Evolutionary conservation across 2,797 vertebrate genomes (phyloP), one percentile per base, ranked within the genome.

Genomic region (Lerista edwardsae): DNA sequence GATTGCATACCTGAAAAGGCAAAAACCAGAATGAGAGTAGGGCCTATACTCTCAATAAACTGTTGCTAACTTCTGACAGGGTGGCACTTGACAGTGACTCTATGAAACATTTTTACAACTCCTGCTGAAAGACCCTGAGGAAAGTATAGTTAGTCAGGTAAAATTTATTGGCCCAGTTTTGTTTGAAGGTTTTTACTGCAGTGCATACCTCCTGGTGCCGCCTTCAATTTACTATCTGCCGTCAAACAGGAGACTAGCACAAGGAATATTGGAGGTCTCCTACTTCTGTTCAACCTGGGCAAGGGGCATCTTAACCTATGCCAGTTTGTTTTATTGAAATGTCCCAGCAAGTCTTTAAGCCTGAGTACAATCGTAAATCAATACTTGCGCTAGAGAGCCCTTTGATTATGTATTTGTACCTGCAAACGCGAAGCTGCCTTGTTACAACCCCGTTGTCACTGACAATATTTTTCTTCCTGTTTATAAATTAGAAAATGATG

Each of bases 81-180:
- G 31, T 29, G 84, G 17, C 6, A 14, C 3, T 55, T 72, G 15
- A 71, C 36, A 81, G 2, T 19, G 74, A 34, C 14, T 81, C 2
- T 81, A 81, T 34, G 84, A 29, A 67, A 9, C 73, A 0, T 0
- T 34, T 69, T 83, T 76, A 34, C 0, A 83, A 34, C 2, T 81
- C 17, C 0, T 74, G 0, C 82, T 88, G 81, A 55, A 90, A 79
- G 21, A 62, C 39, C 29, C 27, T 68, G 0, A 72, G 74, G 65
- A 88, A 84, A 84, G 17, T 2, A 75, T 15, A 2, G 17, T 62
- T 75, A 75, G 2, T 0, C 14, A 76, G 85, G 0, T 79, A 76
- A 85, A 87, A 81, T 31, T 65, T 85, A 15, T 8, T 64, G 25
- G 19, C 34, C 17, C 76, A 47, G 4, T 83, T 78, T 91, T 75